A percentile compares a stretch with the other conserved stretches of the same genome.
Evolutionary conservation across 2,888 invertebrate species (phyloP).

Genomic region (Platycnemis pennipes): DNA sequence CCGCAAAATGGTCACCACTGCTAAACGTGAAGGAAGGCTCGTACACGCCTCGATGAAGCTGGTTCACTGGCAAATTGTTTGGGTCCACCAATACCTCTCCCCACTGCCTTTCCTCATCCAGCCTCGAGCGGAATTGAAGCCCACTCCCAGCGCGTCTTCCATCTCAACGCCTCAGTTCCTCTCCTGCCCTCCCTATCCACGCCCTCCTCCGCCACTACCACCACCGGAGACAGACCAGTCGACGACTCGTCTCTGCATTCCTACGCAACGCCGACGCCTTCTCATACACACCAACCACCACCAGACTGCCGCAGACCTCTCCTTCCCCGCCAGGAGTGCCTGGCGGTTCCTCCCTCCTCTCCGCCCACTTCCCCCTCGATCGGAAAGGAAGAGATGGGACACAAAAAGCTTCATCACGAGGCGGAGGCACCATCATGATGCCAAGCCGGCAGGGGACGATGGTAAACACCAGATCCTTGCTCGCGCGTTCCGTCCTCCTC

Average conservation of each 20-base stretch:
- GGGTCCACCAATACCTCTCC: not conserved
- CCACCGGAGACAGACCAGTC: not conserved
- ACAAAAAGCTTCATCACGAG: not conserved
- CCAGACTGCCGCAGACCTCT: not conserved
- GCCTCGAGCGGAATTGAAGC: not conserved
- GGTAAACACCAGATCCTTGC: not conserved
- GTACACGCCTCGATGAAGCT: not conserved
- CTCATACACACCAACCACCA: not conserved
- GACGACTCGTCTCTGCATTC: slow-evolving; percentile 4
- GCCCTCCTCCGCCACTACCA: not conserved
- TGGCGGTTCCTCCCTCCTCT: not conserved
- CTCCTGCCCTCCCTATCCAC: not conserved
- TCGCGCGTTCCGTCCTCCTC: not conserved
- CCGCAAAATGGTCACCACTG: not conserved
- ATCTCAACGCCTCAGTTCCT: not conserved
- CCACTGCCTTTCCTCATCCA: not conserved
- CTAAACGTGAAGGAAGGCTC: not conserved
- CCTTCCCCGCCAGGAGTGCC: not conserved
- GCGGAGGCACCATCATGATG: not conserved
- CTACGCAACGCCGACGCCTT: not conserved
- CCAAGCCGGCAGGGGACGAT: not conserved
- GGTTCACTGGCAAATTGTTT: not conserved
- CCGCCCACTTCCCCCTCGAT: not conserved
- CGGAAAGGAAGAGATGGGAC: not conserved
- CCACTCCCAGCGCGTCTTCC: not conserved